These are phyloP conservation scores for Chromobotia macracanthus DNA, from an alignment of 2,797 vertebrate species.

Conservation along the genomic window DNA sequence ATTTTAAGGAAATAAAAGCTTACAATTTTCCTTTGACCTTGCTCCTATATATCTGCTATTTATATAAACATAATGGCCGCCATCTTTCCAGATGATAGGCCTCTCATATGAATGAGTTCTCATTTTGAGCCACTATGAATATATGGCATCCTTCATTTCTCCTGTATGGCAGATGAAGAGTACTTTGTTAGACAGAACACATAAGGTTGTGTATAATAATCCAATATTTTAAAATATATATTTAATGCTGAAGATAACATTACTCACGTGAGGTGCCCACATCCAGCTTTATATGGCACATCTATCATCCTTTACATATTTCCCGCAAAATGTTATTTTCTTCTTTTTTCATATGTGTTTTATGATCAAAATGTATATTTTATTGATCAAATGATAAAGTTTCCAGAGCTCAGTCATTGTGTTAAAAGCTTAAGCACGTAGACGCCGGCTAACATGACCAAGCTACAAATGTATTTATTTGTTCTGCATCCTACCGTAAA, in stretches of 20 bases:
- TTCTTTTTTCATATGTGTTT: background rate
- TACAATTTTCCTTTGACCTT: constrained; percentile 12
- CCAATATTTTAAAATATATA: constrained; percentile 24
- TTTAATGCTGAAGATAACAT: constrained; percentile 8
- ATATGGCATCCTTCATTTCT: constrained; percentile 9
- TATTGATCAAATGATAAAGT: background rate
- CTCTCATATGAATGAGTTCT: constrained; percentile 24
- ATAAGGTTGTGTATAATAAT: constrained; percentile 9
- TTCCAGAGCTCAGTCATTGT: background rate
- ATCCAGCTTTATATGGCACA: background rate
- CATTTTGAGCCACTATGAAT: constrained; percentile 23
- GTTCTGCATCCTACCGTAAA: background rate
- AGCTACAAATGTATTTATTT: background rate
- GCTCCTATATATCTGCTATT: background rate
- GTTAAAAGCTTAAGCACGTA: background rate
- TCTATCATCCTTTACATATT: background rate
- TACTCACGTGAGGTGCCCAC: background rate
- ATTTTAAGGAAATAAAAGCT: background rate
- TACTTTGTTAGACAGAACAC: constrained; percentile 13
- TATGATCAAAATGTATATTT: background rate
- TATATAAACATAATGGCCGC: too few species aligned
- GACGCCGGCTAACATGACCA: background rate
- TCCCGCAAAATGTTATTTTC: background rate
- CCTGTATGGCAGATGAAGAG: constrained; percentile 8
- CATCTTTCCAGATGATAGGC: background rate